Conservation (phyloP, 37 sponge, comb jelly and placozoan species). For the Chondrilla cf. caribensis region DNA sequence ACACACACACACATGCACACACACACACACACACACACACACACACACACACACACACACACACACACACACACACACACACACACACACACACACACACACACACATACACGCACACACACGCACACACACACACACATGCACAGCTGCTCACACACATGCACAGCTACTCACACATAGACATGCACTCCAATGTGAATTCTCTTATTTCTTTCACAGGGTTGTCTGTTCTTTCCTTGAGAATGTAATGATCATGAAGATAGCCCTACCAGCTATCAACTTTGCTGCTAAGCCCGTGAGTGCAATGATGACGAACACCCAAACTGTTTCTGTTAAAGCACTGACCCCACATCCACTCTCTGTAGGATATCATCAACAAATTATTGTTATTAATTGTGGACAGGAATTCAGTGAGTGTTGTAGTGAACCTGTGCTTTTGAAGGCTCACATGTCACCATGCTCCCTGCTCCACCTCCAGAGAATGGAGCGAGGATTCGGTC, state of each 20-base stretch:
- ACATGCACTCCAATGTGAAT: not conserved
- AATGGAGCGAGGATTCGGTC: not conserved
- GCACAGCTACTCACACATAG: no score
- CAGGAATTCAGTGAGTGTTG: slow-evolving; percentile 51
- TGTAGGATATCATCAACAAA: slow-evolving; percentile 63
- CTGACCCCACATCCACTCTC: no score
- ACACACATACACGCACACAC: no score
- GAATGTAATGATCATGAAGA: slow-evolving; percentile 47
- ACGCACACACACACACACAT: no score
- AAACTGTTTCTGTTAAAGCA: no score
- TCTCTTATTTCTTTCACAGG: not conserved
- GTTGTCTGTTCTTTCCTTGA: slow-evolving; percentile 29
- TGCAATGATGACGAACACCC: no score
- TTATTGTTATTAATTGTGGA: slow-evolving; percentile 36
- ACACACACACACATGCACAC: not conserved
- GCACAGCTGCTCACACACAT: no score
- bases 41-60: no score
- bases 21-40: no score
- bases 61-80: no score
- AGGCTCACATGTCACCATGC: not conserved
- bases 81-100: no score
- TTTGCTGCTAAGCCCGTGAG: slow-evolving; percentile 66
- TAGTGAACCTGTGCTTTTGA: not conserved
- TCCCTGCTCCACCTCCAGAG: not conserved
- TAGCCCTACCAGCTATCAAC: slow-evolving; percentile 59